These are phyloP conservation scores for Alcedo quadribrachys DNA, from an alignment of 2,797 vertebrate species.

Conservation along the genomic window DNA sequence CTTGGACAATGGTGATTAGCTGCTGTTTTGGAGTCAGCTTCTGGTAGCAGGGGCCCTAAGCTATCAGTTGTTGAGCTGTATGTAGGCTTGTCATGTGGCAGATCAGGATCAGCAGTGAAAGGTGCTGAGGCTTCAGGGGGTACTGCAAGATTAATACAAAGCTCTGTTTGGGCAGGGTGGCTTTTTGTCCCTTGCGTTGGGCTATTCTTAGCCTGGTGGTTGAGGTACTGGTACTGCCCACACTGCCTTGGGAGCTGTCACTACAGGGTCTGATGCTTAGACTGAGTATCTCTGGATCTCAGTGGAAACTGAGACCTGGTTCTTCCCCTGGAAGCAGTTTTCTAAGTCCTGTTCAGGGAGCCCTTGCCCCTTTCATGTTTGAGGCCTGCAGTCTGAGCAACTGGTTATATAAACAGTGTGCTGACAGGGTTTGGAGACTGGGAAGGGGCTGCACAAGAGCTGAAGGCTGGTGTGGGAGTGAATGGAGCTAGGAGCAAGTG, in stretches of 20 bases:
- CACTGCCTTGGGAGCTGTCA: background rate
- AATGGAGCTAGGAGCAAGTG: background rate
- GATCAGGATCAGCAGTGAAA: background rate
- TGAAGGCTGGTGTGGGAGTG: background rate
- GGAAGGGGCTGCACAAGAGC: background rate
- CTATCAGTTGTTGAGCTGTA: background rate
- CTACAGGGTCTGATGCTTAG: background rate
- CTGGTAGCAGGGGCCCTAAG: background rate
- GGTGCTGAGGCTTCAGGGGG: background rate
- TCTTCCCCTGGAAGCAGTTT: background rate
- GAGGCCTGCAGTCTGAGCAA: background rate
- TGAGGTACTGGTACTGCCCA: background rate
- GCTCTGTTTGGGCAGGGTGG: background rate
- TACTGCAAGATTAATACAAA: background rate
- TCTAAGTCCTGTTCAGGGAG: background rate
- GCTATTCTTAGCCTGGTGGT: background rate
- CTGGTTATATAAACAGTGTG: background rate
- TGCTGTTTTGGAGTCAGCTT: background rate
- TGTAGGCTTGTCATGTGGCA: background rate
- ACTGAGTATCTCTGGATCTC: fast-evolving
- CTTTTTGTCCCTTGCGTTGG: background rate
- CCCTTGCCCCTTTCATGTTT: background rate
- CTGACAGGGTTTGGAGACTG: background rate
- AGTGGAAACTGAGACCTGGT: background rate
- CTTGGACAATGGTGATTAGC: background rate